A percentile compares a stretch with the other conserved stretches of the same genome.
phyloP scores from a whole-genome alignment of 37 sponge, comb jelly and placozoan species.

The Spongilla lacustris region DNA sequence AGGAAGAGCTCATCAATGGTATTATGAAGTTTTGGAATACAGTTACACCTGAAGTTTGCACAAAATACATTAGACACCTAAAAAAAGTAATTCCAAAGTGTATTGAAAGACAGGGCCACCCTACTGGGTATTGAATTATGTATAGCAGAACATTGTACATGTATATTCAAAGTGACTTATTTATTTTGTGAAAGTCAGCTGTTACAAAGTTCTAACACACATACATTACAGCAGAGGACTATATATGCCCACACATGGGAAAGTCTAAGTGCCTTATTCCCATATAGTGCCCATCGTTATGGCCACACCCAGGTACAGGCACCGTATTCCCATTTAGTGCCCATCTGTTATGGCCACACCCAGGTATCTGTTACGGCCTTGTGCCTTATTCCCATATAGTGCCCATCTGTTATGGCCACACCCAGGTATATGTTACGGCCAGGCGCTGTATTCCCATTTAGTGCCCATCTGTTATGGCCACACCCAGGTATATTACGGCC shows the following conservation, averaged over 20 bases:
- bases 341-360: background rate
- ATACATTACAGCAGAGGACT: too few relatives aligned
- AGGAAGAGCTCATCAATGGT: conserved; percentile 29
- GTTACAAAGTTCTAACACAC: too few relatives aligned
- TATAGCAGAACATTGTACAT: too few relatives aligned
- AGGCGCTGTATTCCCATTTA: background rate
- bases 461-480: background rate
- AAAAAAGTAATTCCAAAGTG: conserved; percentile 26
- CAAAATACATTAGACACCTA: conserved; percentile 22
- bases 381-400: background rate
- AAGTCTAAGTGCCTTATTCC: background rate
- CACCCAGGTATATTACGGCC: background rate
- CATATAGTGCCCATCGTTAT: conserved; percentile 1
- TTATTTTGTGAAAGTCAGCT: too few relatives aligned
- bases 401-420: background rate
- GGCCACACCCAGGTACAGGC: background rate
- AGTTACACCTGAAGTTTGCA: conserved; percentile 14
- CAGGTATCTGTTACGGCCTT: background rate
- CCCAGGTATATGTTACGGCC: background rate
- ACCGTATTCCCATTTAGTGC: background rate
- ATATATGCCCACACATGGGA: background rate
- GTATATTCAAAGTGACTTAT: too few relatives aligned
- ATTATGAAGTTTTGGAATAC: conserved; percentile 37
- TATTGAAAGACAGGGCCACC: conserved; percentile 4
- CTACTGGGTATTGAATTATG: too few relatives aligned